Percentiles rank a stretch among this genome's conserved stretches.
phyloP scores from a whole-genome alignment of 2,888 invertebrate genomes.

The Thyatira batis region DNA sequence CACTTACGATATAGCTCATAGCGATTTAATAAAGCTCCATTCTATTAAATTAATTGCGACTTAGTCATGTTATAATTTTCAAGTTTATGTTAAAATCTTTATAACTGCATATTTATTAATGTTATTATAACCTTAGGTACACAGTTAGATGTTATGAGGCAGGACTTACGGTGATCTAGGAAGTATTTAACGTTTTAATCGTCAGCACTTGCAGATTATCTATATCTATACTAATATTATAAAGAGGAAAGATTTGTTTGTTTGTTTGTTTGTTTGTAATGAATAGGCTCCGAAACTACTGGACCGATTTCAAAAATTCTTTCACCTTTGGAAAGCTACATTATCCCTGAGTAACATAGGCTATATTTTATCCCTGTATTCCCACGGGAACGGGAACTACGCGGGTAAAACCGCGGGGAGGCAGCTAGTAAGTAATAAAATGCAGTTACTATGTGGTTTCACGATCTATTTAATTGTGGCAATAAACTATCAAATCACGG shows the following conservation, averaged over 20 bases:
- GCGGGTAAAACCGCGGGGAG: background rate
- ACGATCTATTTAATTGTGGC: background rate
- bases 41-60: background rate
- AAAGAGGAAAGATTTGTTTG: no score
- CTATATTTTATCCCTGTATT: no score
- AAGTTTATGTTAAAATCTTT: background rate
- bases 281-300: no score
- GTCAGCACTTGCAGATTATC: background rate
- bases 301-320: no score
- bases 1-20: no score
- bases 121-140: background rate
- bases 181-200: background rate
- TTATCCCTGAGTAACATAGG: no score
- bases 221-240: no score
- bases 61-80: background rate
- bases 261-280: no score
- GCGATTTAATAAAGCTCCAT: background rate
- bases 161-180: background rate
- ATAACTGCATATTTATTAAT: background rate
- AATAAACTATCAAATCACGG: background rate
- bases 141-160: no score
- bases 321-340: no score
- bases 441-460: background rate
- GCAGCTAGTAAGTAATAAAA: background rate
- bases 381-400: no score